A percentile compares a stretch with the other conserved stretches of the same genome.
phyloP scores from a whole-genome alignment of 2,797 vertebrate species.

The Stomatorhinus walkeri region DNA sequence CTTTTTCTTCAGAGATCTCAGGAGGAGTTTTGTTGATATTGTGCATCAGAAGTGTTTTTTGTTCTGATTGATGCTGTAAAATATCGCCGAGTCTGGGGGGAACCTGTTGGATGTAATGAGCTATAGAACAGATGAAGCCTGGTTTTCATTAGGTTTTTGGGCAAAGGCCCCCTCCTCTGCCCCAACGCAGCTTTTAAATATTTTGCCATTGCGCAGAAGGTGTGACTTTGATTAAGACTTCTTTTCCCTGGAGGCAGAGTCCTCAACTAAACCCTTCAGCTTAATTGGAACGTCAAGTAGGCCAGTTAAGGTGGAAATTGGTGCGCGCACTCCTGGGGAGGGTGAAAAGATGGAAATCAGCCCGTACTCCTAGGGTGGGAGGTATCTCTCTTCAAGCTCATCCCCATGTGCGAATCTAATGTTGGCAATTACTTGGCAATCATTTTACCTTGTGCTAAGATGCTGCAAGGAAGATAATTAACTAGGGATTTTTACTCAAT shows the following conservation, averaged over 20 bases:
- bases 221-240: conserved; percentile 19
- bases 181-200: not conserved
- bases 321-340: not conserved
- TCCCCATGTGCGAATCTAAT: not conserved
- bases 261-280: conserved; percentile 11
- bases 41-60: not conserved
- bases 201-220: not conserved
- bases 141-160: not conserved
- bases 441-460: not conserved
- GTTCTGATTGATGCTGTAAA: not conserved
- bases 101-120: not conserved
- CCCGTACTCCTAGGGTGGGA: not conserved
- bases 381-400: not conserved
- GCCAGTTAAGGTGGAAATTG: not conserved
- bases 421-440: not conserved
- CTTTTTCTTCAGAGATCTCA: not conserved
- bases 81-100: not conserved
- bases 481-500: not conserved
- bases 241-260: not conserved
- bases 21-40: not conserved
- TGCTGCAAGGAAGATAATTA: not conserved
- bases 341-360: not conserved
- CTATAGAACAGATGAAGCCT: not conserved
- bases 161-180: no score
- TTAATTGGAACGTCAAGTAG: conserved; percentile 16